Evolutionary conservation across 2,888 invertebrate genomes (phyloP).

Genomic region (Tinea pellionella): DNA sequence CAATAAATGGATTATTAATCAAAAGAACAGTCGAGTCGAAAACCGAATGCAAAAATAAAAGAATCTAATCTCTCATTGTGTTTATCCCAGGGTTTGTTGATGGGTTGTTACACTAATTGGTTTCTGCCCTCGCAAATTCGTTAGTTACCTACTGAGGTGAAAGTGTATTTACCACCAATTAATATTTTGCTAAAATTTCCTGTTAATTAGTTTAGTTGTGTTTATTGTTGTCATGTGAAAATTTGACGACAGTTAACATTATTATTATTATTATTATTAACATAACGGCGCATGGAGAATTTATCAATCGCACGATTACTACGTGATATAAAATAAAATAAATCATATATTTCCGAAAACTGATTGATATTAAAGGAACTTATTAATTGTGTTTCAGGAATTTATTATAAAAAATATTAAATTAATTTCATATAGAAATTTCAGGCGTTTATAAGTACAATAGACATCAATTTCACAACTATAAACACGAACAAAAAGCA

Average conservation of each 20-base stretch:
- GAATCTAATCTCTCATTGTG: background rate
- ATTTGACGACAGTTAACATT: too few relatives aligned
- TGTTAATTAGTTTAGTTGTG: too few relatives aligned
- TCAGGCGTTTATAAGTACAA: background rate
- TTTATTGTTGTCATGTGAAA: too few relatives aligned
- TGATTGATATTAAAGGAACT: too few relatives aligned
- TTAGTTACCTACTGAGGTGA: background rate
- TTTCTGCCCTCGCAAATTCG: background rate
- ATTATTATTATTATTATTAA: too few relatives aligned
- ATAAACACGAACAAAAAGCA: background rate
- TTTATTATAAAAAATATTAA: too few relatives aligned
- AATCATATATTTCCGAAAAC: too few relatives aligned
- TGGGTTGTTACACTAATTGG: background rate
- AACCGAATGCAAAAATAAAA: background rate
- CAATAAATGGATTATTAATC: background rate
- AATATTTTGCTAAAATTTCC: background rate
- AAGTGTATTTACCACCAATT: background rate
- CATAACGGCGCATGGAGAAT: too few relatives aligned
- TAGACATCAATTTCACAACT: conserved; percentile 1
- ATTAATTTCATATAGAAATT: background rate
- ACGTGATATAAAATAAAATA: too few relatives aligned
- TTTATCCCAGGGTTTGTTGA: background rate
- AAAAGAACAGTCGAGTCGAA: background rate
- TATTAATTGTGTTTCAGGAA: too few relatives aligned
- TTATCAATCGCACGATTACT: too few relatives aligned